Base-by-base conservation (phyloP, 2,797 vertebrate species). In the Catostomus latipinnis region DNA sequence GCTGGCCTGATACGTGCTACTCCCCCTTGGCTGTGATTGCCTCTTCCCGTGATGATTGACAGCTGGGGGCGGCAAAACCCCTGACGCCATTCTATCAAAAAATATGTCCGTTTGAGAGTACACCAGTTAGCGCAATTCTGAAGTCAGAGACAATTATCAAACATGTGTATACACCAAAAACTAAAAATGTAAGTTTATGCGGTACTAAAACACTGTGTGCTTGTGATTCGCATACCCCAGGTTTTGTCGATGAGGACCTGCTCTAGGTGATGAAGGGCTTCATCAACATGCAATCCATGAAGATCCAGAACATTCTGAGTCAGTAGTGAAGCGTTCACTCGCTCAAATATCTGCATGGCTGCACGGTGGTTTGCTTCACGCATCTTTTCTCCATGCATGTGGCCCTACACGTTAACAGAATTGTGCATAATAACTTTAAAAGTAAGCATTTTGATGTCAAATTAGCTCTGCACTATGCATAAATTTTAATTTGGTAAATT, bases 21-120 rank as follows among this genome's bases (percentile, higher is more conserved):
- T 81, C 98, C 96, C 89, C 98, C 97, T 88, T 96, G 96, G 88
- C 98, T 99, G 93, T 95, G 97, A 94, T 96, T 98, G 91, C 98
- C 98, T 94, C 95, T 96, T 91, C 98, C 98, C 81, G 98, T 99
- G 92, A 99, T 98, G 90, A 99, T 93, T 84, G 90, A 96, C 73
- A 99, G 95, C 88, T 96, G 96, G 6, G 96, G 93, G 88, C 93
- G 94, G 82, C 97, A 97, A 12, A 95, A 93, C 83, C 90, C 90
- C 90, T 94, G 95, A 87, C 93, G 93, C 85, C 88, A 95, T n/a
- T 96, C 98, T 99, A 89, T 86, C 74, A 87, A 79, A 83, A 85
- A 4, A 86, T 70, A 74, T 16, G 8, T 14, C 22, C 46, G 67
- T 16, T 48, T 5, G 34, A 34, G 34, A 34, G 34, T 34, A 34